A percentile compares a stretch with the other conserved stretches of the same genome.
Conservation (phyloP, 2,113 vertebrate genomes). For the Burhinus bistriatus region DNA sequence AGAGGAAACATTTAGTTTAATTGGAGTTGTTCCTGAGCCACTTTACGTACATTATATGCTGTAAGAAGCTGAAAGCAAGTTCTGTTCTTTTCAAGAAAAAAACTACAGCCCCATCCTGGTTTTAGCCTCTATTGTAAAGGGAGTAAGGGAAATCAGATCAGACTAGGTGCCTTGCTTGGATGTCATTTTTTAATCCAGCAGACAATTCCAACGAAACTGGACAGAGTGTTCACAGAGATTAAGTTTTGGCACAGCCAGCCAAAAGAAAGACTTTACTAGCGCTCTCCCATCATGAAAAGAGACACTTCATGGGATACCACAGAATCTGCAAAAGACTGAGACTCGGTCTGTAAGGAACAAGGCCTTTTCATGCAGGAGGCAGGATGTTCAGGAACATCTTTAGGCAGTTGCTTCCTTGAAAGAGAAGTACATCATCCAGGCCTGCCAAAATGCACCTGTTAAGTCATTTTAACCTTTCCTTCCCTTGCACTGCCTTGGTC, state of each 20-base stretch:
- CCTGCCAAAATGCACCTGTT: not conserved
- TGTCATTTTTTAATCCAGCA: not conserved
- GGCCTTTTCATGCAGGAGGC: not conserved
- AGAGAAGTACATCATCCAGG: not conserved
- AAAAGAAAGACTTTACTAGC: not conserved
- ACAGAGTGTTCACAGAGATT: not conserved
- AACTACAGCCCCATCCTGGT: not conserved
- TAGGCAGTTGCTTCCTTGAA: not conserved
- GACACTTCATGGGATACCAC: not conserved
- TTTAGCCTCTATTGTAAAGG: not conserved
- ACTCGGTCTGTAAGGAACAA: not conserved
- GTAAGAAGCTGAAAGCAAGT: not conserved
- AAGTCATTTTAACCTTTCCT: not conserved
- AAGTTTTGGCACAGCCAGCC: not conserved
- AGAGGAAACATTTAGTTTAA: slow-evolving; percentile 51
- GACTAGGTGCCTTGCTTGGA: not conserved
- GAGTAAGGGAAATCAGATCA: not conserved
- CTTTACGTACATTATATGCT: not conserved
- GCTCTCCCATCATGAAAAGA: not conserved
- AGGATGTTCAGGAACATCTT: not conserved
- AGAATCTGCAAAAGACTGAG: not conserved
- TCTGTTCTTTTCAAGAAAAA: not conserved
- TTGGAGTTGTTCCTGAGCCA: not conserved
- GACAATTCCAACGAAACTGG: not conserved
- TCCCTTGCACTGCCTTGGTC: not conserved